A percentile compares a stretch with the other conserved stretches of the same genome.
Conservation (phyloP, 2,797 vertebrate genomes). For the Paedocypris micromegethes region DNA sequence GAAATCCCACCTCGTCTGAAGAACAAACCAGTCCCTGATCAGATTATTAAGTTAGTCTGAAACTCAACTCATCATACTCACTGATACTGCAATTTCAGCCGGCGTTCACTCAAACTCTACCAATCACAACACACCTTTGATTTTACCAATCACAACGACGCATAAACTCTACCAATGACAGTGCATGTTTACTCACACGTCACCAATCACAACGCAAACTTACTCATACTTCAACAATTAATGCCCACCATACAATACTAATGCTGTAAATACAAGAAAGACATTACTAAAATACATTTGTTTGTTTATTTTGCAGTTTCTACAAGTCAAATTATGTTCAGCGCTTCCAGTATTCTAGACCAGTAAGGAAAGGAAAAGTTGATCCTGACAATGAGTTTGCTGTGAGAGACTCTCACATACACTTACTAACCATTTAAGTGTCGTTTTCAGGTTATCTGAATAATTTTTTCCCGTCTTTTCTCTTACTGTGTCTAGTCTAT, state of each 20-base stretch:
- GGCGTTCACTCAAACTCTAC: no score
- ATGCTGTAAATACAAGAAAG: neutral
- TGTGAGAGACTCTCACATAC: constrained; percentile 67
- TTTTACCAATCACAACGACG: no score
- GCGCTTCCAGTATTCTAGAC: constrained; percentile 91
- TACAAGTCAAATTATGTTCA: constrained; percentile 98
- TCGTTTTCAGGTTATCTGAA: neutral
- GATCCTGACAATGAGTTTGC: constrained; percentile 96
- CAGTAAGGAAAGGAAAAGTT: constrained; percentile 84
- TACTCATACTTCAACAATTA: no score
- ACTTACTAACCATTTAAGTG: neutral
- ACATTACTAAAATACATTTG: no score
- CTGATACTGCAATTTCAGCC: neutral
- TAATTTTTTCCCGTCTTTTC: neutral
- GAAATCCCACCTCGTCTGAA: constrained; percentile 88
- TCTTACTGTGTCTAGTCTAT: constrained; percentile 74
- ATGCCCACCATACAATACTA: neutral
- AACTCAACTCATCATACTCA: neutral
- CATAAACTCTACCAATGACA: no score
- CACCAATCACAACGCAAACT: no score
- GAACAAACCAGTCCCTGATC: constrained; percentile 95
- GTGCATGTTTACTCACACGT: no score
- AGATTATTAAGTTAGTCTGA: constrained; percentile 88
- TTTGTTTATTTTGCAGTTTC: constrained; percentile 70
- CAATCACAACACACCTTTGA: no score